phyloP scores from a whole-genome alignment of 2,113 vertebrate species.

The Capreolus pygargus region DNA sequence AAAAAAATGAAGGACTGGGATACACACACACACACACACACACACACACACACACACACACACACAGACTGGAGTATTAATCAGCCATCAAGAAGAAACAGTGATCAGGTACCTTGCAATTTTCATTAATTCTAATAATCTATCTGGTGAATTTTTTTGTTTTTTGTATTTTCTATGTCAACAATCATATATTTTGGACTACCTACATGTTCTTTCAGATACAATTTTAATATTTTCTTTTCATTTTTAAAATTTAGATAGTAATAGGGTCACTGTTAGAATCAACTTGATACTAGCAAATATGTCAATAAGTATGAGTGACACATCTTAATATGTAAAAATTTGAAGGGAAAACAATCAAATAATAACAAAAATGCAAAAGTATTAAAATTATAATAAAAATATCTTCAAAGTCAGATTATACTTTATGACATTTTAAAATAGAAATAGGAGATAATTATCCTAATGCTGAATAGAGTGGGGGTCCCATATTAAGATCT shows the following conservation, averaged over 20 bases:
- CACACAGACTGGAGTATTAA: neutral
- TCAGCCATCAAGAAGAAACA: neutral
- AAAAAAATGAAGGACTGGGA: neutral
- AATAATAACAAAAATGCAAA: neutral
- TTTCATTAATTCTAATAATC: neutral
- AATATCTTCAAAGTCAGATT: neutral
- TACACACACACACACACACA: neutral
- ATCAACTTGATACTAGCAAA: neutral
- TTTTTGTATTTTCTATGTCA: neutral
- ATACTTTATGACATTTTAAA: neutral
- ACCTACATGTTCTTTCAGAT: neutral
- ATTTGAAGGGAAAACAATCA: neutral
- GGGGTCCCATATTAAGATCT: neutral
- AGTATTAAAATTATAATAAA: neutral
- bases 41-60: neutral
- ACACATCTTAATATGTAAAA: neutral
- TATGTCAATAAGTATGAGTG: neutral
- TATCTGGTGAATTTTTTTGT: neutral
- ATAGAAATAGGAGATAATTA: neutral
- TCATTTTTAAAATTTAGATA: neutral
- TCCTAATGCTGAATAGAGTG: neutral
- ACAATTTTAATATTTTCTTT: neutral
- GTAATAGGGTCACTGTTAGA: neutral
- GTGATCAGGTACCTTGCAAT: neutral
- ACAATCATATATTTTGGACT: neutral